A percentile compares a stretch with the other conserved stretches of the same genome.
Evolutionary conservation across 2,113 vertebrate species (phyloP).

Genomic region (Sylvia atricapilla): DNA sequence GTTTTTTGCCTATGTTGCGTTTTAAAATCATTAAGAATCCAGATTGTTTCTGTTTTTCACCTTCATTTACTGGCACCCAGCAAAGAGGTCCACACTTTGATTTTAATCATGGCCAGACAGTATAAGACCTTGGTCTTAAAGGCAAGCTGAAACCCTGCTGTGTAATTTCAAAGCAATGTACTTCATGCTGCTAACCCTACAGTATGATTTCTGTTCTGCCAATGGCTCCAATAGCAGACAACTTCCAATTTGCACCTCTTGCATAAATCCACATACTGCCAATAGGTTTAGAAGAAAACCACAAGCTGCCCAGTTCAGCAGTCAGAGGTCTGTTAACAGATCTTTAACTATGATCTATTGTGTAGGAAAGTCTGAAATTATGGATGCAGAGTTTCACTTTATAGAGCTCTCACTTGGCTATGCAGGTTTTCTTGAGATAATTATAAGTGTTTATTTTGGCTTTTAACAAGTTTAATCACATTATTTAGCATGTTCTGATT

Average conservation of each 20-base stretch:
- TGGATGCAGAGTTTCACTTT: slow-evolving; percentile 67
- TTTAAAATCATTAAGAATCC: slow-evolving; percentile 77
- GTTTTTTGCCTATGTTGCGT: slow-evolving; percentile 66
- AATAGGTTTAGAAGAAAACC: slow-evolving; percentile 74
- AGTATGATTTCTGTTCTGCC: slow-evolving; percentile 76
- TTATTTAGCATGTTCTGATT: slow-evolving; percentile 78
- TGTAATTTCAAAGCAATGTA: slow-evolving; percentile 82
- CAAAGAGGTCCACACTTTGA: slow-evolving; percentile 77
- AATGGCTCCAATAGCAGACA: slow-evolving; percentile 65
- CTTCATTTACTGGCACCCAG: slow-evolving; percentile 76
- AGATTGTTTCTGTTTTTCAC: slow-evolving; percentile 80
- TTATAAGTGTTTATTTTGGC: slow-evolving; percentile 84
- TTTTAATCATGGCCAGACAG: slow-evolving; percentile 79
- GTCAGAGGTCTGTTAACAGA: slow-evolving; percentile 81
- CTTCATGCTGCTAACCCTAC: slow-evolving; percentile 77
- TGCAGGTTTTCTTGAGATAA: slow-evolving; percentile 73
- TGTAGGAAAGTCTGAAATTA: slow-evolving; percentile 67
- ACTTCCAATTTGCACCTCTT: slow-evolving; percentile 81
- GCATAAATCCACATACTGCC: slow-evolving; percentile 80
- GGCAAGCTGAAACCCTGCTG: slow-evolving; percentile 71
- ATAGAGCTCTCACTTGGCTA: slow-evolving; percentile 63
- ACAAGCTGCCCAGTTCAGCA: slow-evolving; percentile 70
- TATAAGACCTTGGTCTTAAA: slow-evolving; percentile 68
- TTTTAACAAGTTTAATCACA: slow-evolving; percentile 83
- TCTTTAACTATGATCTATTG: slow-evolving; percentile 78